These are phyloP conservation scores for Phoxinus phoxinus DNA, from an alignment of 2,113 vertebrate genomes.

Conservation along the genomic window DNA sequence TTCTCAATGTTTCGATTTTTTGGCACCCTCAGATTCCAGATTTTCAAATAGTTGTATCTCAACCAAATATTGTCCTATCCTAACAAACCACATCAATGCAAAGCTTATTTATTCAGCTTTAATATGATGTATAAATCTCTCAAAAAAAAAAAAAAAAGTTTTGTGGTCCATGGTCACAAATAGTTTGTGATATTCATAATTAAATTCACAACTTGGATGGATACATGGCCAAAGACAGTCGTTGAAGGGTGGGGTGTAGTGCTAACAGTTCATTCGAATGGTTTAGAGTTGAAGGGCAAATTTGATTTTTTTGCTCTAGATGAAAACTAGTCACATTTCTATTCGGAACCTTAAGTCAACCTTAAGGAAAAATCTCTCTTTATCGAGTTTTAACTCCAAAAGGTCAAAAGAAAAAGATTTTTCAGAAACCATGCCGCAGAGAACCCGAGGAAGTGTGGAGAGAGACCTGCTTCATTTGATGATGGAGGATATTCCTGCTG, in stretches of 20 bases:
- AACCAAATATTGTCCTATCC: no score
- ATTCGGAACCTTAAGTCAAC: background rate
- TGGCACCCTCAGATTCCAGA: no score
- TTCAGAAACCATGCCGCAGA: slow-evolving; percentile 30
- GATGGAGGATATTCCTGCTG: slow-evolving; percentile 42
- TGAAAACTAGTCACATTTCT: background rate
- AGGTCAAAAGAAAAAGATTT: slow-evolving; percentile 34
- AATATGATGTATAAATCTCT: no score
- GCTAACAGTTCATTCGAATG: no score
- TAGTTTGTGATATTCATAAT: background rate
- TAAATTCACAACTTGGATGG: background rate
- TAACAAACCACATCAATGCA: no score
- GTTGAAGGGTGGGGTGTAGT: no score
- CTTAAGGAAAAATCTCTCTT: background rate
- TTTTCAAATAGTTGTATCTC: no score
- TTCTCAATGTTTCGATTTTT: no score
- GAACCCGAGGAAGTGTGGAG: slow-evolving; percentile 30
- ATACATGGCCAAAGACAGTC: background rate
- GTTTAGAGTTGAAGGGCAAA: background rate
- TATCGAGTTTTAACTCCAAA: slow-evolving; percentile 41
- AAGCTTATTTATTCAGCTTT: no score
- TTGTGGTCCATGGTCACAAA: no score
- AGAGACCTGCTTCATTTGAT: slow-evolving; percentile 35
- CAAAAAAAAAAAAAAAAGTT: no score
- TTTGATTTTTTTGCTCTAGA: background rate